Conservation (phyloP, 2,888 invertebrate species). For the Caenorhabditis becei region DNA sequence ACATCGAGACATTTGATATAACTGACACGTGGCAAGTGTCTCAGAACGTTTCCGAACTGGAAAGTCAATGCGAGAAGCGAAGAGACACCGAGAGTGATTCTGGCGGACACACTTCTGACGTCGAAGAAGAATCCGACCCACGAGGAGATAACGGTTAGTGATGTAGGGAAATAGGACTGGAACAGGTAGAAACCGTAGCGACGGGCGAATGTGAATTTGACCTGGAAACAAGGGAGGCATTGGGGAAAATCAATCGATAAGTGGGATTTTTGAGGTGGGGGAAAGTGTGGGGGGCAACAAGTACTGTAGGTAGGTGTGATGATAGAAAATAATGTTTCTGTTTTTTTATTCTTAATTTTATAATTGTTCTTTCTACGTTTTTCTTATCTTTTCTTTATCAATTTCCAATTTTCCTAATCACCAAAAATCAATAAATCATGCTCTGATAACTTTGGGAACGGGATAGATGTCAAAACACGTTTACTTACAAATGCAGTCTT, state of each 20-base stretch:
- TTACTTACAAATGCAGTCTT: conserved; percentile 50
- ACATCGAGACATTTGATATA: conserved; percentile 81
- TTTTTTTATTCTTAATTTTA: no score
- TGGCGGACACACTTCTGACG: conserved; percentile 80
- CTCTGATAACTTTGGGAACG: background rate
- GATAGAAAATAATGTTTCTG: no score
- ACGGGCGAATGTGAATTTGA: conserved; percentile 81
- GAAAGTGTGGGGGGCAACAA: no score
- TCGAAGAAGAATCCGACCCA: conserved; percentile 82
- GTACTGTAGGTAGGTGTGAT: no score
- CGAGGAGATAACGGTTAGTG: conserved; percentile 77
- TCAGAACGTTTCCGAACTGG: conserved; percentile 81
- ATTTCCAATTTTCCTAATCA: no score
- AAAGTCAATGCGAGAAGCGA: conserved; percentile 81
- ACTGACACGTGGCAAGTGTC: conserved; percentile 81
- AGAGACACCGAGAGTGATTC: conserved; percentile 81
- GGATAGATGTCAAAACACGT: background rate
- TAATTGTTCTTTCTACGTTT: no score
- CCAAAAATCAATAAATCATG: conserved; percentile 21
- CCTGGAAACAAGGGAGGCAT: conserved; percentile 63
- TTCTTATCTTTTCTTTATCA: no score
- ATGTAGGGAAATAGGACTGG: conserved; percentile 81
- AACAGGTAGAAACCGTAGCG: conserved; percentile 82
- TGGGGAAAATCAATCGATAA: background rate
- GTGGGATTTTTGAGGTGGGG: background rate